A percentile compares a stretch with the other conserved stretches of the same genome.
Conservation (phyloP, 2,888 invertebrate genomes). For the Sipha maydis region DNA sequence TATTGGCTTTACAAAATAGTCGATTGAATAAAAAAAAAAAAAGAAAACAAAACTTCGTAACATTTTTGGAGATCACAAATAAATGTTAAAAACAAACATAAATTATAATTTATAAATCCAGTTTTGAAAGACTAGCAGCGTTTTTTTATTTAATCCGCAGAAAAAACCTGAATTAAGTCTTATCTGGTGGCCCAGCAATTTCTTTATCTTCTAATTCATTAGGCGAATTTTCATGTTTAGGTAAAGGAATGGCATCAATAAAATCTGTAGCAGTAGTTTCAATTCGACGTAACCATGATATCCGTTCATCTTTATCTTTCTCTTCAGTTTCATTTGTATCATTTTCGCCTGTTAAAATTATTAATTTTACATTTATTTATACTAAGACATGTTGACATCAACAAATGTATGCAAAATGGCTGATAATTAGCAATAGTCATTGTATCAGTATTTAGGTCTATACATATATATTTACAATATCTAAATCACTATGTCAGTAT, state of each 20-base stretch:
- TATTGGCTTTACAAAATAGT: slow-evolving; percentile 61
- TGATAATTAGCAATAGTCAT: no score
- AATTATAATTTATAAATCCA: slow-evolving; percentile 42
- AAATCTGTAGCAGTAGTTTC: slow-evolving; percentile 41
- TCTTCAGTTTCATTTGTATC: slow-evolving; percentile 23
- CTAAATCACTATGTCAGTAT: no score
- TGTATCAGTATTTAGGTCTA: no score
- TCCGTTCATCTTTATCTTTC: slow-evolving; percentile 38
- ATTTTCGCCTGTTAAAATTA: slow-evolving; percentile 6
- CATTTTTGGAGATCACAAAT: slow-evolving; percentile 57
- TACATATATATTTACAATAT: no score
- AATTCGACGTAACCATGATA: slow-evolving; percentile 49
- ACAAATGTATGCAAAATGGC: no score
- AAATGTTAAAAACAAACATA: slow-evolving; percentile 54
- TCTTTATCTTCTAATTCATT: slow-evolving; percentile 46
- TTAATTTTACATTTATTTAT: neutral
- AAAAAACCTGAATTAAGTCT: slow-evolving; percentile 53
- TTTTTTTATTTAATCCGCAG: slow-evolving; percentile 36
- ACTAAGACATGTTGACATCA: no score
- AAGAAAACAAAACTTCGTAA: slow-evolving; percentile 59
- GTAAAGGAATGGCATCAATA: slow-evolving; percentile 48
- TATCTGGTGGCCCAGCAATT: slow-evolving; percentile 58
- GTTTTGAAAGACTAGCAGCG: slow-evolving; percentile 60
- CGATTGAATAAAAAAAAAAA: slow-evolving; percentile 50
- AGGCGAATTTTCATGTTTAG: slow-evolving; percentile 40